Percentiles rank a stretch among this genome's conserved stretches.
These are phyloP conservation scores for Sorex maritimensis DNA, from an alignment of 2,797 vertebrate species.

Conservation along the genomic window DNA sequence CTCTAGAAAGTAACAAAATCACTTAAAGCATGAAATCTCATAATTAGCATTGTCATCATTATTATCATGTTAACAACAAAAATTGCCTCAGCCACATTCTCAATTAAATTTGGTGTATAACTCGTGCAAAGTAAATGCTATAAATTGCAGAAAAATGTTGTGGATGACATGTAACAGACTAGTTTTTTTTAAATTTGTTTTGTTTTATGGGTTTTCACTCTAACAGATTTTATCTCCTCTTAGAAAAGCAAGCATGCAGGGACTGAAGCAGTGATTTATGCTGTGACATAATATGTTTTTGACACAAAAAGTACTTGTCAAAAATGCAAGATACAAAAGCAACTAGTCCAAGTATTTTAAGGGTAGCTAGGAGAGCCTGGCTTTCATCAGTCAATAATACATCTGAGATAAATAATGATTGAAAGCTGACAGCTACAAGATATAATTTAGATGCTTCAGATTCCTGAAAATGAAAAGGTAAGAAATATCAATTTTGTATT, in stretches of 20 bases:
- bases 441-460: slow-evolving; percentile 65
- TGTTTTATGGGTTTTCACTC: slow-evolving; percentile 63
- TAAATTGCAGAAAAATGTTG: slow-evolving; percentile 54
- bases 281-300: slow-evolving; percentile 78
- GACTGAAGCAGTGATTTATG: slow-evolving; percentile 70
- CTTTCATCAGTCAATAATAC: slow-evolving; percentile 34
- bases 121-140: slow-evolving; percentile 38
- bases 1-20: slow-evolving; percentile 67
- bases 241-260: slow-evolving; percentile 59
- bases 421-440: slow-evolving; percentile 78
- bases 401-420: slow-evolving; percentile 81
- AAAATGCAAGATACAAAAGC: slow-evolving; percentile 76
- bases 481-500: slow-evolving; percentile 75
- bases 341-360: slow-evolving; percentile 72
- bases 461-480: slow-evolving; percentile 67
- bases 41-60: slow-evolving; percentile 20
- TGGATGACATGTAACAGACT: background rate
- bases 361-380: slow-evolving; percentile 50
- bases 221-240: slow-evolving; percentile 71
- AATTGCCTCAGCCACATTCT: slow-evolving; percentile 29
- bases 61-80: slow-evolving; percentile 29
- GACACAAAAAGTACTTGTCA: slow-evolving; percentile 80
- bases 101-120: slow-evolving; percentile 61
- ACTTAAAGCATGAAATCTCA: slow-evolving; percentile 66
- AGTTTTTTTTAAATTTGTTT: slow-evolving; percentile 42